These are phyloP conservation scores for Neopelma chrysocephalum DNA, from an alignment of 2,797 vertebrate species.

Conservation along the genomic window DNA sequence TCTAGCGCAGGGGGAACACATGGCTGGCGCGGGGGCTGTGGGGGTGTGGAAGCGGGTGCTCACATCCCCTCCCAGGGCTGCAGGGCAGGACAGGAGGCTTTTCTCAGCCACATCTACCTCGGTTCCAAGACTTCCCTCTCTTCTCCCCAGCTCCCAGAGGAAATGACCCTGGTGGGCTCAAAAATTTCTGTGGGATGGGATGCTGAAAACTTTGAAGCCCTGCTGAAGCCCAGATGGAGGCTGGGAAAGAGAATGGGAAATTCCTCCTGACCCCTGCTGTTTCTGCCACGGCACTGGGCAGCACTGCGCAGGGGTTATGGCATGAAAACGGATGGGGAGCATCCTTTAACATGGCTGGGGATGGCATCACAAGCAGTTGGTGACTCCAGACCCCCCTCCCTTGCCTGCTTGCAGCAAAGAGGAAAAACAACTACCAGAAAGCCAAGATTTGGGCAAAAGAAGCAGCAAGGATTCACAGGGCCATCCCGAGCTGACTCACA, in stretches of 20 bases:
- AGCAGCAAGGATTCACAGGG: background rate
- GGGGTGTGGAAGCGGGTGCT: background rate
- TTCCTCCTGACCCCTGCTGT: background rate
- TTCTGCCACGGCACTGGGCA: background rate
- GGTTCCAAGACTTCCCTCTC: background rate
- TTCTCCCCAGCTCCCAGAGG: slow-evolving; percentile 55
- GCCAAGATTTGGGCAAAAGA: slow-evolving; percentile 18
- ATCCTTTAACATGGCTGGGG: background rate
- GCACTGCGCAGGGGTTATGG: background rate
- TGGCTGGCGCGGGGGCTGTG: background rate
- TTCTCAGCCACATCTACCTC: slow-evolving; percentile 12
- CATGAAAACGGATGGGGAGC: background rate
- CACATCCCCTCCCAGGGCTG: slow-evolving; percentile 40
- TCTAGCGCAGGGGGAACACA: background rate
- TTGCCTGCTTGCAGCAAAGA: background rate
- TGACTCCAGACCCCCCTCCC: background rate
- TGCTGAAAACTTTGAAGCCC: background rate
- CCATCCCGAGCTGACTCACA: slow-evolving; percentile 4
- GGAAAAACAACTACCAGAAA: background rate
- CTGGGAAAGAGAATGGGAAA: background rate
- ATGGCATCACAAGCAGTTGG: rapidly evolving
- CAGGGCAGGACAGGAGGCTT: background rate
- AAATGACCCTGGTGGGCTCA: slow-evolving; percentile 63
- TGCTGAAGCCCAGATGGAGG: background rate
- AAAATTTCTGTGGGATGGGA: slow-evolving; percentile 57